Percentiles rank a stretch among this genome's conserved stretches.
Conservation (phyloP, 2,113 vertebrate genomes). For the Lagopus muta region DNA sequence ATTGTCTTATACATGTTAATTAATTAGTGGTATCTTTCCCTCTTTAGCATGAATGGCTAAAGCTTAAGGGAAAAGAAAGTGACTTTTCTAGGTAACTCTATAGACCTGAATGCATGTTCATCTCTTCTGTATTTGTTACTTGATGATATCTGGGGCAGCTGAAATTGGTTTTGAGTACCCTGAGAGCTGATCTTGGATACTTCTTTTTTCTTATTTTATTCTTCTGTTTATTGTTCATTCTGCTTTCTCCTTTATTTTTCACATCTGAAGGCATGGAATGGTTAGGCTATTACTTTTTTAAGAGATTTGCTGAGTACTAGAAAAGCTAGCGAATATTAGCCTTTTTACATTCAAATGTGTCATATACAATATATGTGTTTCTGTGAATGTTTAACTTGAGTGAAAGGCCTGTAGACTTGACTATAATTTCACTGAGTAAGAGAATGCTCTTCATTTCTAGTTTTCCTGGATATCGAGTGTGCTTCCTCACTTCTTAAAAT, state of each 20-base stretch:
- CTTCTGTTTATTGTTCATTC: background rate
- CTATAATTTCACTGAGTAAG: conserved; percentile 62
- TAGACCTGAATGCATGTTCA: background rate
- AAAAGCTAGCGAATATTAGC: conserved; percentile 72
- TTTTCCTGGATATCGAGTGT: background rate
- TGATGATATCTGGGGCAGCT: background rate
- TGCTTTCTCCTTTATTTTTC: conserved; percentile 50
- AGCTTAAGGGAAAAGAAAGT: background rate
- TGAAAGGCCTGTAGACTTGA: conserved; percentile 65
- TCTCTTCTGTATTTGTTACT: conserved; percentile 27
- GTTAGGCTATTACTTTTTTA: conserved; percentile 72
- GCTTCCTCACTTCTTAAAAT: background rate
- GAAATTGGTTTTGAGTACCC: conserved; percentile 34
- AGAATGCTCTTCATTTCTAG: background rate
- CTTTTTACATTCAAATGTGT: conserved; percentile 76
- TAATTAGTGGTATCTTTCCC: background rate
- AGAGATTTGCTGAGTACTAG: conserved; percentile 71
- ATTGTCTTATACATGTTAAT: conserved; percentile 3
- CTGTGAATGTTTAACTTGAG: conserved; percentile 78
- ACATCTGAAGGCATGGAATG: background rate
- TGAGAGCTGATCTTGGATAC: conserved; percentile 6
- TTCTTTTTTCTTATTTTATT: conserved; percentile 21
- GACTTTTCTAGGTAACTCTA: background rate
- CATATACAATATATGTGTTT: conserved; percentile 63
- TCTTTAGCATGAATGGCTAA: background rate